phyloP scores from a whole-genome alignment of 2,888 invertebrate genomes.

The Caenorhabditis japonica region DNA sequence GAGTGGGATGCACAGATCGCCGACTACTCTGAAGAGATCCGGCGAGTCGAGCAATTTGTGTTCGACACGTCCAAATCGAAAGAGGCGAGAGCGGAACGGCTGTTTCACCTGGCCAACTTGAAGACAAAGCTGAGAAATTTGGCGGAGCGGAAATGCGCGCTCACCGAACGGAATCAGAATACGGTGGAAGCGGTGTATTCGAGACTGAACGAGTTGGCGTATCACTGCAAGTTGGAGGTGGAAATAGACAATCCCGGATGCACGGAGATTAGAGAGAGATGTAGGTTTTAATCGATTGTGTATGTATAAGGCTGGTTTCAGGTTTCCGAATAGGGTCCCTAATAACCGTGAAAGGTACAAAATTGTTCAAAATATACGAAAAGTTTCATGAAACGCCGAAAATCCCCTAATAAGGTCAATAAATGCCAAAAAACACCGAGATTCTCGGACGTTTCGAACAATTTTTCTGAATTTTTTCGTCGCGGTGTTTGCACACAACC shows the following conservation, averaged over 20 bases:
- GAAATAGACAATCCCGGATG: conserved; percentile 99
- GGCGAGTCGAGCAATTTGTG: conserved; percentile 7
- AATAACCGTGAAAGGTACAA: too few species aligned
- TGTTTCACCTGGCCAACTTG: neutral
- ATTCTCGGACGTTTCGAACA: too few species aligned
- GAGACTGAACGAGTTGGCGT: conserved; percentile 88
- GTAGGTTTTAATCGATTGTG: conserved; percentile 27
- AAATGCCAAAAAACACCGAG: too few species aligned
- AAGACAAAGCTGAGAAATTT: conserved; percentile 1
- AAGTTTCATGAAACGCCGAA: too few species aligned
- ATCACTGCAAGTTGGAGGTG: conserved; percentile 97
- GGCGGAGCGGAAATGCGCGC: conserved; percentile 7
- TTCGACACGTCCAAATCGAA: conserved; percentile 12
- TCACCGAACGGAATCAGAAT: conserved; percentile 79
- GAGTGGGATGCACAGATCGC: conserved; percentile 33
- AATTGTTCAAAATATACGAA: too few species aligned
- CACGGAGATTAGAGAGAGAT: conserved; percentile 85
- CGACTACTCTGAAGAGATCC: neutral
- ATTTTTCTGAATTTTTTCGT: too few species aligned
- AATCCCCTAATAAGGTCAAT: too few species aligned
- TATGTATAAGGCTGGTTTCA: too few species aligned
- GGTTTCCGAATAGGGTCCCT: too few species aligned
- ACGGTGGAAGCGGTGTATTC: conserved; percentile 85
- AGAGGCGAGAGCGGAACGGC: conserved; percentile 7
- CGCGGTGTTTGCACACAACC: too few species aligned